Conservation (phyloP, 1,140 invertebrate species). For the Calycopis cecrops region DNA sequence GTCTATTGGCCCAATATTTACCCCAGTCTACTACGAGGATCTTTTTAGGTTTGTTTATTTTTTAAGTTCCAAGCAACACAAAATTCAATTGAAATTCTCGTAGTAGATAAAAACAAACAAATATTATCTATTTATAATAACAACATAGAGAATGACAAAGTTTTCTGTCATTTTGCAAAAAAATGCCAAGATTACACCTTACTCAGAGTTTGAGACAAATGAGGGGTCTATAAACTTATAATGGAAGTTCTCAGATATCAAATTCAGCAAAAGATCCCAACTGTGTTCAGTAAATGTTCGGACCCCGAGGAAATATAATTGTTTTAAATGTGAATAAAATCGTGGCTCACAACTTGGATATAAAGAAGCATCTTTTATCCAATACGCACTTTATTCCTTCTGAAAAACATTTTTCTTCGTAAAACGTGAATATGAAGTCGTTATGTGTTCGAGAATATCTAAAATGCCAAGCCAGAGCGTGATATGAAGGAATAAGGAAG, state of each 20-base stretch:
- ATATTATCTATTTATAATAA: too few species aligned
- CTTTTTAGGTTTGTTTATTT: too few species aligned
- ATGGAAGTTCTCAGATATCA: slow-evolving; percentile 10
- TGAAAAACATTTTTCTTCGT: neutral
- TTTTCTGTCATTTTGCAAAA: too few species aligned
- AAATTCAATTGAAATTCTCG: too few species aligned
- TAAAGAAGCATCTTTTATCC: neutral
- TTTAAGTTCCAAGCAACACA: too few species aligned
- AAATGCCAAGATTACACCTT: too few species aligned
- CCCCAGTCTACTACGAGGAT: too few species aligned
- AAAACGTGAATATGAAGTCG: slow-evolving; percentile 34
- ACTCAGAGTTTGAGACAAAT: slow-evolving; percentile 5
- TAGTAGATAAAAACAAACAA: too few species aligned
- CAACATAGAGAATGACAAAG: too few species aligned
- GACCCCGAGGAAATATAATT: slow-evolving; percentile 28
- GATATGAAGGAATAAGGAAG: slow-evolving; percentile 40
- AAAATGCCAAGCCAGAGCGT: slow-evolving; percentile 35
- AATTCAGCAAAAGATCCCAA: slow-evolving; percentile 14
- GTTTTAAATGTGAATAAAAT: slow-evolving; percentile 21
- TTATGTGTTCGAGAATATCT: slow-evolving; percentile 39
- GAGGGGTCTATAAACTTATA: slow-evolving; percentile 9
- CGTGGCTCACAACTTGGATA: slow-evolving; percentile 10
- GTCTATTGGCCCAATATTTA: too few species aligned
- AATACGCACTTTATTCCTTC: neutral
- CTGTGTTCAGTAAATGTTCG: slow-evolving; percentile 17